Evolutionary conservation across 53 echinoderm and acorn worm species (phyloP).

Genomic region (Temnopleurus reevesii): DNA sequence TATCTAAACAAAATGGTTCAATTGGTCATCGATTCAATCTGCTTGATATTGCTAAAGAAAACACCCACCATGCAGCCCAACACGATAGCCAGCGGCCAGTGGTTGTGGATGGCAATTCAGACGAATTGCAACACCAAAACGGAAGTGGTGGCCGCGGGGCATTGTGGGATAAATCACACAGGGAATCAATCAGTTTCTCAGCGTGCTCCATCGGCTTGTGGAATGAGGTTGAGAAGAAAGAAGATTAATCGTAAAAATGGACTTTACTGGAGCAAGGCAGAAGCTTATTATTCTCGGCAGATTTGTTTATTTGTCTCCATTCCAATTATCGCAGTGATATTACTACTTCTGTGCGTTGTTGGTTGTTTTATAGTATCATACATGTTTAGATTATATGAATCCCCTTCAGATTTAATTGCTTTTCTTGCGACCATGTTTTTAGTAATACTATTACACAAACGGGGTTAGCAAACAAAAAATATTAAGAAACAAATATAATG

Average conservation of each 20-base stretch:
- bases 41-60: not conserved
- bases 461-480: too few relatives aligned
- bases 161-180: slow-evolving; percentile 27
- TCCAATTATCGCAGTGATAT: too few relatives aligned
- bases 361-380: too few relatives aligned
- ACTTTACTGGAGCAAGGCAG: not conserved
- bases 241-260: not conserved
- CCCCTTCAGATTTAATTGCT: too few relatives aligned
- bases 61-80: not conserved
- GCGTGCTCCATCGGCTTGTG: not conserved
- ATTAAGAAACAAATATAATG: too few relatives aligned
- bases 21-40: too few relatives aligned
- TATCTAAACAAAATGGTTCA: too few relatives aligned
- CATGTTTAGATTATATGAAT: too few relatives aligned
- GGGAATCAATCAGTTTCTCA: not conserved
- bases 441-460: too few relatives aligned
- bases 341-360: too few relatives aligned
- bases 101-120: not conserved
- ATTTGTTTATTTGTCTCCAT: too few relatives aligned
- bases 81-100: not conserved
- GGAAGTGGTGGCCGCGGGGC: slow-evolving; percentile 19
- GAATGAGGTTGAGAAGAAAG: not conserved
- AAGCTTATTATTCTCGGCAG: not conserved
- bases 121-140: not conserved
- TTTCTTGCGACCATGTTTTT: too few relatives aligned